Conservation (phyloP, 2,888 invertebrate genomes). For the Elmis aenea region DNA sequence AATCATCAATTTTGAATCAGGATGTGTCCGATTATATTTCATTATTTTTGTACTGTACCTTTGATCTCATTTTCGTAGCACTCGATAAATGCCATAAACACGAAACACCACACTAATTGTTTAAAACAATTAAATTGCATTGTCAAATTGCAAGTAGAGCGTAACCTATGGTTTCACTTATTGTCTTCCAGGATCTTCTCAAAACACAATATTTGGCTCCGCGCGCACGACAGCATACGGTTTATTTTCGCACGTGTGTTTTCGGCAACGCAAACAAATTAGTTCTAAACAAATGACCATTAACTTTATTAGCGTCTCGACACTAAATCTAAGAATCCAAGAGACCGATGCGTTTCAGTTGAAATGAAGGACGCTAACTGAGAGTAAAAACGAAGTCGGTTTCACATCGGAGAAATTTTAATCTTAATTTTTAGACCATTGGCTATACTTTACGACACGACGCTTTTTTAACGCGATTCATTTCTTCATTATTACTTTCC, state of each 20-base stretch:
- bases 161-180: slow-evolving; percentile 31
- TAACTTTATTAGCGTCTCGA: background rate
- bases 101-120: slow-evolving; percentile 37
- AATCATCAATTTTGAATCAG: no score
- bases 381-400: slow-evolving; percentile 29
- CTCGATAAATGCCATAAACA: slow-evolving; percentile 32
- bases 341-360: slow-evolving; percentile 6
- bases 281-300: no score
- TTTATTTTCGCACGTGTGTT: no score
- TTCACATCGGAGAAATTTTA: slow-evolving; percentile 41
- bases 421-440: slow-evolving; percentile 39
- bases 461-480: slow-evolving; percentile 30
- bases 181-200: slow-evolving; percentile 13
- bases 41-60: no score
- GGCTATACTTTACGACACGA: no score
- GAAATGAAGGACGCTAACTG: slow-evolving; percentile 18
- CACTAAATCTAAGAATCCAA: slow-evolving; percentile 1
- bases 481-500: slow-evolving; percentile 26
- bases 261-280: no score
- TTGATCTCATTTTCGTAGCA: slow-evolving; percentile 42
- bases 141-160: slow-evolving; percentile 39
- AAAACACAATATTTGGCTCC: background rate
- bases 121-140: slow-evolving; percentile 39
- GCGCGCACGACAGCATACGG: no score
- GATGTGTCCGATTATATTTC: no score